Evolutionary conservation across 2,113 vertebrate genomes (phyloP), one percentile per base, ranked within the genome.

Genomic region (Melospiza georgiana): DNA sequence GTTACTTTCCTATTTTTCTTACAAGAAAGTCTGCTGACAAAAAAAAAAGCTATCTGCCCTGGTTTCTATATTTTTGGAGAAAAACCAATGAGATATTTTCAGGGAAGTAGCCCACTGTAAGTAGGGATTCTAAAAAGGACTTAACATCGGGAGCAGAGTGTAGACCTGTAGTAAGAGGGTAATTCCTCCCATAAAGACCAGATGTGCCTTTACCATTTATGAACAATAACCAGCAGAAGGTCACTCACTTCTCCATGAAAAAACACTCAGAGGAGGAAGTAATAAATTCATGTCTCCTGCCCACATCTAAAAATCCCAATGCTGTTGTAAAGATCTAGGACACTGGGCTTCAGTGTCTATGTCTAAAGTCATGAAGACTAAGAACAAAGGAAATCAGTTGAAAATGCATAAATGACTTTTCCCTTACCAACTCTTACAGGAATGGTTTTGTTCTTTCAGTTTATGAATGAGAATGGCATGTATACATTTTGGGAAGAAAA

Each of bases 301-400:
- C n/a, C 21, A 44, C 17, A 17, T 48, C 10, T 33, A 5, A 79
- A 35, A 88, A 83, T 31, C 2, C 2, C 5, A 39, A 5, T 44
- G 39, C 2, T 1, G 2, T 5, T 57, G 30, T 61, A 66, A 65
- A 79, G 20, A 44, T 66, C 8, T 66, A 63, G 27, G 37, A 27
- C 5, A 13, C 4, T 13, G 8, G 35, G 49, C 24, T 84, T 72
- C 58, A 68, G 9, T 0, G 0, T 5, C 48, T 30, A 0, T 15
- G n/a, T 76, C 54, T 16, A 65, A 75, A 79, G 21, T 35, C 5
- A 39, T 8, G 18, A 82, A 15, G 18, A 39, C 9, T 57, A 67
- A 39, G 15, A 76, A 24, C 10, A 28, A 49, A 81, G 24, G 31
- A 59, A 89, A 51, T 54, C 18, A 51, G 25, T 5, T n/a, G 18